Percentiles rank a stretch among this genome's conserved stretches.
These are phyloP conservation scores for Parapsyche elsis DNA, from an alignment of 1,140 invertebrate genomes.

Conservation along the genomic window DNA sequence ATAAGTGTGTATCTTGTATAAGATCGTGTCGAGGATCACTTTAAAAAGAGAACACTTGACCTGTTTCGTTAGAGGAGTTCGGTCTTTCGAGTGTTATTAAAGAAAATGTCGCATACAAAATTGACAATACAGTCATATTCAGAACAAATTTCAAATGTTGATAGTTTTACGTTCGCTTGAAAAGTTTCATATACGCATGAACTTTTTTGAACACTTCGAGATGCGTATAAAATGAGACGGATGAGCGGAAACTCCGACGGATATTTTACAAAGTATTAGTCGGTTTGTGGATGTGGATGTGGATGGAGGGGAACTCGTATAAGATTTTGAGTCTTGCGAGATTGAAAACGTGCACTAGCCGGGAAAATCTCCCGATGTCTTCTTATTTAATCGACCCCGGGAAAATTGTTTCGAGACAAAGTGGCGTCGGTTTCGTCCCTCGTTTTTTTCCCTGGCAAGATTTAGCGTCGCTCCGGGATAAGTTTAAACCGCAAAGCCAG, in stretches of 20 bases:
- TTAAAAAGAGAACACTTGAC: not conserved
- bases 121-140: not conserved
- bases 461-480: slow-evolving; percentile 21
- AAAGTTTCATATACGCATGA: no score
- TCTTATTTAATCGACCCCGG: slow-evolving; percentile 11
- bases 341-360: not conserved
- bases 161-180: no score
- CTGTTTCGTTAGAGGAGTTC: not conserved
- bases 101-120: not conserved
- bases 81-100: slow-evolving; percentile 4
- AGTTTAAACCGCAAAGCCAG: slow-evolving; percentile 36
- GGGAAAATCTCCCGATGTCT: not conserved
- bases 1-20: not conserved
- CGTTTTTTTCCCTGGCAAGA: not conserved
- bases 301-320: not conserved
- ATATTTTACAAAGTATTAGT: no score
- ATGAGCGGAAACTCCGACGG: no score
- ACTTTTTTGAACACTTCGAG: no score
- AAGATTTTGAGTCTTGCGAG: not conserved
- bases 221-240: no score
- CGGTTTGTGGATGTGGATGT: not conserved
- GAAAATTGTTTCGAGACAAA: slow-evolving; percentile 30
- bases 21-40: not conserved
- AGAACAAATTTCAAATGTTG: no score
- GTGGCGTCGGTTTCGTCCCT: not conserved